Evolutionary conservation across 2,113 vertebrate species (phyloP), one percentile per base, ranked within the genome.

Genomic region (Panthera leo): DNA sequence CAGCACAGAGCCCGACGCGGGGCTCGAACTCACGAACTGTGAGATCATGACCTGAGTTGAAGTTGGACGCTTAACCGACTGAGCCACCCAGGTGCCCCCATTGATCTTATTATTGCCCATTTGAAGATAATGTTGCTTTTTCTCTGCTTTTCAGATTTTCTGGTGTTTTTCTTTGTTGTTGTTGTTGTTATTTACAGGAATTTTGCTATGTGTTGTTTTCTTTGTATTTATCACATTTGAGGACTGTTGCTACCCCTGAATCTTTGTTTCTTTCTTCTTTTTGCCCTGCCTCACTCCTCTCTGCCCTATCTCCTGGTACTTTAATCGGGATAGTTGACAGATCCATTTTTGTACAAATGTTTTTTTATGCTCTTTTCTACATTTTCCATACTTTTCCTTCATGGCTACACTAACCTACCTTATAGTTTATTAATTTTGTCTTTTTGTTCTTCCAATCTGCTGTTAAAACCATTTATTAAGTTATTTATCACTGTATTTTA

Each of bases 1-100:
- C 45, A 45, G 45, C 8, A 45, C 45, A 45, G 45, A 45, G 8
- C 8, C 45, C 45, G 45, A 9, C 1, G 1, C 0, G 1, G 45
- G 8, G 45, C 45, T 45, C 45, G 7, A 45, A 45, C 45, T 45
- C 45, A 45, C 7, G 45, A 45, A 45, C 45, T 45, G 45, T 45
- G 45, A 45, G 45, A 45, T 45, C 45, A 9, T 45, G 45, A 45
- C 45, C 45, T 45, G 45, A 45, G 45, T 8, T 0, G 45, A 45
- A 45, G 45, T 45, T 8, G 45, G 45, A 9, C 45, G 45, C 8
- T 45, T 9, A 45, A 45, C 45, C 45, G 0, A 45, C 45, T 45
- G 45, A 45, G 7, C 45, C 45, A 45, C 45, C 45, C 45, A 45
- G 45, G 45, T 9, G 45, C 45, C 45, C 45, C 21, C 16, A 5